Evolutionary conservation across 2,113 vertebrate species (phyloP).

Genomic region (Etheostoma spectabile): DNA sequence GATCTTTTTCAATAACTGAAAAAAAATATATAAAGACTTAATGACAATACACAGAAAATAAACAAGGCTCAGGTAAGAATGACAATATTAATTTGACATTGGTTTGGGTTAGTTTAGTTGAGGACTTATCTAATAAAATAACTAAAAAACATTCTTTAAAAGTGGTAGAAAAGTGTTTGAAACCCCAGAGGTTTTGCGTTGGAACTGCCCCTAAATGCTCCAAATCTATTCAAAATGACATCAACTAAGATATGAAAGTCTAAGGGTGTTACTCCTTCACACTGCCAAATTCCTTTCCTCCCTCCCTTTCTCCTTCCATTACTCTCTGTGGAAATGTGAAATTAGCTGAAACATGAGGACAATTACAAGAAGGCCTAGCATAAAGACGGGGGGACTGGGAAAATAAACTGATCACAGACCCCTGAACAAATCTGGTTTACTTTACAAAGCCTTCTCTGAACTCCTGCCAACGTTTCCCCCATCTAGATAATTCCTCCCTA

Average conservation of each 20-base stretch:
- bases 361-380: conserved; percentile 76
- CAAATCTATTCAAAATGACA: conserved; percentile 58
- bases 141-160: background rate
- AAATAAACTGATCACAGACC: conserved; percentile 81
- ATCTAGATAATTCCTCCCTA: conserved; percentile 67
- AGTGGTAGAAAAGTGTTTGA: conserved; percentile 22
- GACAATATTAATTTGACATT: background rate
- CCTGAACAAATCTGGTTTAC: conserved; percentile 82
- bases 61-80: background rate
- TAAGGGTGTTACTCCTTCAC: conserved; percentile 50
- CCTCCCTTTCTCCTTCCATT: conserved; percentile 49
- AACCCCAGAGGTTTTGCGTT: conserved; percentile 40
- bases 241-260: conserved; percentile 55
- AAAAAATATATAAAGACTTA: background rate
- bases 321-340: conserved; percentile 76
- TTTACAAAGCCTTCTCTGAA: conserved; percentile 82
- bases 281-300: conserved; percentile 62
- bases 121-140: conserved; percentile 4
- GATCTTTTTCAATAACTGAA: background rate
- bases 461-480: conserved; percentile 69
- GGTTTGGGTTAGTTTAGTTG: background rate
- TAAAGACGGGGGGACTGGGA: conserved; percentile 69
- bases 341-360: conserved; percentile 82
- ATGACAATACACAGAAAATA: no score
- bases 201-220: conserved; percentile 25